Evolutionary conservation across 2,888 invertebrate species (phyloP).

Genomic region (Caenorhabditis sp.): DNA sequence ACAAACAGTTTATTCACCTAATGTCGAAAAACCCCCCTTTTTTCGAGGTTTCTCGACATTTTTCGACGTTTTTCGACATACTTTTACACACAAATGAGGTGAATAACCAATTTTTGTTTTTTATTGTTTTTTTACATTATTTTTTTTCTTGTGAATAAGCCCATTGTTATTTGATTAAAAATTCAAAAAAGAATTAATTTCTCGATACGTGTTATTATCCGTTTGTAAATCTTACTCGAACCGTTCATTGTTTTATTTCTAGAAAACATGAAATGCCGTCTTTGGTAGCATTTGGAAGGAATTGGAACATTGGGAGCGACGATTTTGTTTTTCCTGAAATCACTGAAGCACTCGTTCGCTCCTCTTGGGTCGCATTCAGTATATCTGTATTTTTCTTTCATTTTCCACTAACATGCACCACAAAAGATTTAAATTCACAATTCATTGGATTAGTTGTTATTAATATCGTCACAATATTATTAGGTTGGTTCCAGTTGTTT

Average conservation of each 20-base stretch:
- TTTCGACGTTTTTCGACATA: too few relatives aligned
- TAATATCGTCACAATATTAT: constrained; percentile 57
- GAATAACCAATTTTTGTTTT: too few relatives aligned
- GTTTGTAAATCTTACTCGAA: too few relatives aligned
- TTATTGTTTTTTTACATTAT: too few relatives aligned
- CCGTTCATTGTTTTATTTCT: not conserved
- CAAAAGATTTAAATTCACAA: constrained; percentile 37
- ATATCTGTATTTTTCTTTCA: constrained; percentile 56
- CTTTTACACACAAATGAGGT: too few relatives aligned
- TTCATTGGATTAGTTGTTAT: constrained; percentile 66
- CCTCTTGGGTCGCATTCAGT: constrained; percentile 51
- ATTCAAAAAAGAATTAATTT: too few relatives aligned
- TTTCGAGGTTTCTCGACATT: too few relatives aligned
- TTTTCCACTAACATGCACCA: constrained; percentile 59
- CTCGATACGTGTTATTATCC: too few relatives aligned
- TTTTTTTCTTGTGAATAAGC: too few relatives aligned
- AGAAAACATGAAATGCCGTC: constrained; percentile 79
- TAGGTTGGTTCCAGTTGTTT: constrained; percentile 18
- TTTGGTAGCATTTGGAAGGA: constrained; percentile 84
- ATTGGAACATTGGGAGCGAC: constrained; percentile 89
- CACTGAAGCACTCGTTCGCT: constrained; percentile 73
- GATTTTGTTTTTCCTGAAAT: constrained; percentile 86
- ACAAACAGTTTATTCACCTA: too few relatives aligned
- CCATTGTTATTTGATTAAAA: too few relatives aligned
- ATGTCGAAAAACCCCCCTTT: too few relatives aligned